Evolutionary conservation across 2,113 vertebrate species (phyloP), one percentile per base, ranked within the genome.

Genomic region (Trichomycterus rosablanca): DNA sequence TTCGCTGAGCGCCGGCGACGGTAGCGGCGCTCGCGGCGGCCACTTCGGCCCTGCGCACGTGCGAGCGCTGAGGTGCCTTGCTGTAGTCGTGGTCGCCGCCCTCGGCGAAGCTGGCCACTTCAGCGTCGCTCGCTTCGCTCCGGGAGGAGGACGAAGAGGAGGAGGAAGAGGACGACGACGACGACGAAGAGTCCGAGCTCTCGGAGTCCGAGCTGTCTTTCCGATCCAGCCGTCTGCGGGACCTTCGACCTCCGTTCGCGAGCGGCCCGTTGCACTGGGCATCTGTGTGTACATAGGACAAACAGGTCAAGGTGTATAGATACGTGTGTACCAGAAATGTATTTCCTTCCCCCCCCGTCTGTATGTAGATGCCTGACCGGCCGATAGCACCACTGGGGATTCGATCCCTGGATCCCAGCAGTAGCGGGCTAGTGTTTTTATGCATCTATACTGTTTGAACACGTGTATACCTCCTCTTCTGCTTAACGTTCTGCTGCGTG

Each of bases 11-110:
- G 82, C 7, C 81, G 61, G 1, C 79, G 81, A 7, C 80, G 60
- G 2, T 79, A 74, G 61, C 79, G 63, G 72, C 79, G 81, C 71
- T 73, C 87, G 65, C 81, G 76, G 56, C 52, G 23, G 1, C 68
- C 18, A 26, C 43, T 70, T 88, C 89, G 10, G 84, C 84, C 68
- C 84, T 89, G 15, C 82, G 73, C 50, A 87, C 88, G 19, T 85
- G 75, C 86, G 72, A 89, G 84, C 56, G 91, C n/a, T n/a, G 86
- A 0, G 90, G 91, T n/a, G 5, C 15, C 84, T 95, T 98, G 82
- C 92, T 99, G 84, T 99, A 99, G 85, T 98, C 95, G 7, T 99
- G 96, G 70, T 99, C 95, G 4, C 93, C 94, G 1, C 93, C 95
- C 0, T 97, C 96, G 7, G 91, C 80, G 16, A 92, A 97, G 77